phyloP scores from a whole-genome alignment of 2,797 vertebrate species.

The Neosalanx taihuensis region DNA sequence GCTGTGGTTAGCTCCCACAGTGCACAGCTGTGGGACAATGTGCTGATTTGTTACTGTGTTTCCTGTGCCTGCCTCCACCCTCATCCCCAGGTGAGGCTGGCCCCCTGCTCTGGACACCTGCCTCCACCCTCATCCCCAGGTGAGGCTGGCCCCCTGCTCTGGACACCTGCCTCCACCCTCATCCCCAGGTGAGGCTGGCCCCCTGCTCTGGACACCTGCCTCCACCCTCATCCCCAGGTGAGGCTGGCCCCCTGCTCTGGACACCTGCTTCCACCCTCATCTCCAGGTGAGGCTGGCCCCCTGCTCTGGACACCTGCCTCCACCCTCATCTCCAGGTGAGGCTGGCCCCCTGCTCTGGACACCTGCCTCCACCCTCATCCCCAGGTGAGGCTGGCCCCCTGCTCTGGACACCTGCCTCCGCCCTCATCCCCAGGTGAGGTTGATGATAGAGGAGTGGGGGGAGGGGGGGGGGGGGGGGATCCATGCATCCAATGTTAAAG shows the following conservation, averaged over 20 bases:
- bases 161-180: conserved; percentile 41
- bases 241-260: too few species aligned
- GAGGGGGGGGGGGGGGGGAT: conserved; percentile 7
- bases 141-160: too few species aligned
- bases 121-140: neutral
- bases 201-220: too few species aligned
- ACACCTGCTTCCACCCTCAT: conserved; percentile 42
- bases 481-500: too few species aligned
- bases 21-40: conserved; percentile 47
- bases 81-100: neutral
- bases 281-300: neutral
- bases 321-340: neutral
- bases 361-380: conserved; percentile 42
- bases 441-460: too few species aligned
- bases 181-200: neutral
- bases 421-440: neutral
- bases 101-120: too few species aligned
- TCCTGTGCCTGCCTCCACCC: conserved; percentile 50
- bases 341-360: too few species aligned
- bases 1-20: conserved; percentile 28
- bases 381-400: neutral
- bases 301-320: too few species aligned
- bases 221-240: neutral
- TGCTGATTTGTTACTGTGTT: conserved; percentile 43
- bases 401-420: too few species aligned